These are phyloP conservation scores for Drosophila tristis DNA, from an alignment of 1,140 invertebrate species.

Conservation along the genomic window DNA sequence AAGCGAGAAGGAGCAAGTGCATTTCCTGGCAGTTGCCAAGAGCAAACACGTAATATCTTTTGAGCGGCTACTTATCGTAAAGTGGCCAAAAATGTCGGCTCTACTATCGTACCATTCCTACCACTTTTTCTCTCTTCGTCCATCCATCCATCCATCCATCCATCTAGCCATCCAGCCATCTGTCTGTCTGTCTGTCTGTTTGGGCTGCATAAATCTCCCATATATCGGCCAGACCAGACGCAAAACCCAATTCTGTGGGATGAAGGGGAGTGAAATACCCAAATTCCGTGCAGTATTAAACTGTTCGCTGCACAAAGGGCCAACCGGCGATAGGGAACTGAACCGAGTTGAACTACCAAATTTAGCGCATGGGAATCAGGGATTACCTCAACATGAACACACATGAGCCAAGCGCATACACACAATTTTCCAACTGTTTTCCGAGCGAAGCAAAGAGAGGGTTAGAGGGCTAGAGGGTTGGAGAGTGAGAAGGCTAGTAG, in stretches of 20 bases:
- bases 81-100: constrained; percentile 9
- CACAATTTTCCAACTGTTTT: constrained; percentile 47
- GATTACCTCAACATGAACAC: constrained; percentile 59
- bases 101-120: too few species aligned
- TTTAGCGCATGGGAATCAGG: constrained; percentile 69
- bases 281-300: constrained; percentile 53
- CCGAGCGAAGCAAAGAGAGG: too few species aligned
- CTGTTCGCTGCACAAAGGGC: constrained; percentile 13
- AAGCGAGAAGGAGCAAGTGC: constrained; percentile 51
- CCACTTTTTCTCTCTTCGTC: too few species aligned
- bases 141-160: too few species aligned
- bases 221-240: constrained; percentile 50
- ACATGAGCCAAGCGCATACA: constrained; percentile 12
- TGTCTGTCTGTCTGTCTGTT: constrained; percentile 50
- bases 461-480: not conserved
- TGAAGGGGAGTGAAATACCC: not conserved
- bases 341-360: constrained; percentile 60
- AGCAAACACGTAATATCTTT: constrained; percentile 73
- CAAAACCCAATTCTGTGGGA: constrained; percentile 17
- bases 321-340: constrained; percentile 38
- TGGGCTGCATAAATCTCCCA: constrained; percentile 71
- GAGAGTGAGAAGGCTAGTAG: constrained; percentile 20
- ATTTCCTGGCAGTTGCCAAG: constrained; percentile 53
- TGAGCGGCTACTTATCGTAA: constrained; percentile 65
- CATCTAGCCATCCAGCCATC: not conserved